Evolutionary conservation across 2,113 vertebrate genomes (phyloP).

Genomic region (Ochotona princeps): DNA sequence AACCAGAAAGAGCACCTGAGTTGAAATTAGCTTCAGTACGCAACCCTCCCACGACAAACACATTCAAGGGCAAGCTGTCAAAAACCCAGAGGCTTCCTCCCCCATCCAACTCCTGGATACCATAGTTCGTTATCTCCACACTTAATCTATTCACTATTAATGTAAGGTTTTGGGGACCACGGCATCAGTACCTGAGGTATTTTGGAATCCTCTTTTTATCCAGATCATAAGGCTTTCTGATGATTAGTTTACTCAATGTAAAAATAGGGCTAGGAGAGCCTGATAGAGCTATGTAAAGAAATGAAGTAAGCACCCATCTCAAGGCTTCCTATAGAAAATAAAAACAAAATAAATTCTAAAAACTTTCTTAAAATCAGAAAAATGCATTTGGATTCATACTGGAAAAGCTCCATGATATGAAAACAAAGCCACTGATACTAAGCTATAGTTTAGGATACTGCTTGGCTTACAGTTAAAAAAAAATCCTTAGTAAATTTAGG

Average conservation of each 20-base stretch:
- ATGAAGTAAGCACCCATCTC: background rate
- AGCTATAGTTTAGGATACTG: background rate
- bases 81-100: too few relatives aligned
- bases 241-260: background rate
- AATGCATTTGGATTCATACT: background rate
- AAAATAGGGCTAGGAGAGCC: background rate
- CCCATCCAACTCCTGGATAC: too few relatives aligned
- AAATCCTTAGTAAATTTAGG: background rate
- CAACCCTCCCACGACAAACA: too few relatives aligned
- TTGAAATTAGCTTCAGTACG: too few relatives aligned
- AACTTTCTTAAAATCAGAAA: background rate
- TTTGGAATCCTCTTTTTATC: too few relatives aligned
- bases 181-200: too few relatives aligned
- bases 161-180: too few relatives aligned
- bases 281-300: background rate
- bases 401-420: background rate
- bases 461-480: conserved; percentile 13
- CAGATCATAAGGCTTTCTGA: background rate
- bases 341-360: background rate
- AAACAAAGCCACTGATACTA: background rate
- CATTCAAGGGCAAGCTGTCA: too few relatives aligned
- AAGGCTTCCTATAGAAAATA: background rate
- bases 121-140: too few relatives aligned
- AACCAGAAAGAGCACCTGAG: too few relatives aligned
- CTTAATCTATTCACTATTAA: too few relatives aligned